A percentile compares a stretch with the other conserved stretches of the same genome.
Conservation (phyloP, 2,797 vertebrate genomes). For the Pelochelys cantorii region DNA sequence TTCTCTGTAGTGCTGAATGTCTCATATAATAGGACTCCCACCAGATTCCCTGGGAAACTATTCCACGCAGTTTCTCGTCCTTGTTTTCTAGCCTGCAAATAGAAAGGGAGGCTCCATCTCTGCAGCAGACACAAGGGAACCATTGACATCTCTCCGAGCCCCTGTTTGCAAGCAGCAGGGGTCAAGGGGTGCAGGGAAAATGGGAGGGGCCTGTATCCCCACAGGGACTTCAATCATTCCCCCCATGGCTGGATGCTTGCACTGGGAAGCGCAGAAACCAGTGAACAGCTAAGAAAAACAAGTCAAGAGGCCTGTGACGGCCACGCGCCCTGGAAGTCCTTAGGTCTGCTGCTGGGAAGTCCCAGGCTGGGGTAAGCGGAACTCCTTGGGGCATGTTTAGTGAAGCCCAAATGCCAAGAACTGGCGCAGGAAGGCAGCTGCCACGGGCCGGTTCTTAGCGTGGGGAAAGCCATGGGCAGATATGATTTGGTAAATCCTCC, state of each 20-base stretch:
- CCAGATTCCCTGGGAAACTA: rapidly evolving
- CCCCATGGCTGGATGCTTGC: conserved; percentile 31
- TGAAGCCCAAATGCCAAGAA: background rate
- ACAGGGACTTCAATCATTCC: conserved; percentile 56
- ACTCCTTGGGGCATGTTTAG: rapidly evolving
- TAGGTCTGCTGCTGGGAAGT: background rate
- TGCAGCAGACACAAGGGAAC: background rate
- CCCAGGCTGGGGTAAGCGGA: background rate
- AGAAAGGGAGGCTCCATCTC: background rate
- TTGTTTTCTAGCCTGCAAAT: rapidly evolving
- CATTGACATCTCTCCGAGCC: rapidly evolving
- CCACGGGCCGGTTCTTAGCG: background rate
- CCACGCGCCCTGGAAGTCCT: conserved; percentile 2
- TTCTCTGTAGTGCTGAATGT: background rate
- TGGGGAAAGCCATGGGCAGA: background rate
- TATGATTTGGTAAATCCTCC: background rate
- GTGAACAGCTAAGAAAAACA: conserved; percentile 2
- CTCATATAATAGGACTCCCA: rapidly evolving
- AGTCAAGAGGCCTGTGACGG: conserved; percentile 16
- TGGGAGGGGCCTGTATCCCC: background rate
- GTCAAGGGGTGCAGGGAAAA: background rate
- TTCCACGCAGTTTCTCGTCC: background rate
- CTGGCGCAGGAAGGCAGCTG: background rate
- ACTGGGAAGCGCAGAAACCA: conserved; percentile 57
- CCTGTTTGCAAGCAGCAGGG: background rate